These are phyloP conservation scores for Coregonus ussuriensis DNA, from an alignment of 2,797 vertebrate species.

Conservation along the genomic window DNA sequence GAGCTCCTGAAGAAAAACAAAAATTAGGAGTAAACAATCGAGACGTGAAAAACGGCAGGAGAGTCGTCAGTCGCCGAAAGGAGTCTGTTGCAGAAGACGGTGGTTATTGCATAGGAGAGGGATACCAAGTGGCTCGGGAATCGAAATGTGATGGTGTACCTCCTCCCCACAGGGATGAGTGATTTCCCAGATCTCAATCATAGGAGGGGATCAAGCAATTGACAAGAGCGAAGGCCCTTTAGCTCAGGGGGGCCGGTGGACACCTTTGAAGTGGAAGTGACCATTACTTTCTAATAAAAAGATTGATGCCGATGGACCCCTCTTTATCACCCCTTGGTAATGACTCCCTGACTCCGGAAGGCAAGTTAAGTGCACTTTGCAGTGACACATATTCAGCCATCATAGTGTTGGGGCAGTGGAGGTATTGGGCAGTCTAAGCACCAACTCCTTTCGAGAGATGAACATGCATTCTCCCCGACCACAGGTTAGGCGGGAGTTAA, in stretches of 20 bases:
- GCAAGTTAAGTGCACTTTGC: constrained; percentile 51
- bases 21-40: constrained; percentile 71
- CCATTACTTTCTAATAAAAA: constrained; percentile 71
- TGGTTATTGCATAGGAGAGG: constrained; percentile 45
- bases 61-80: constrained; percentile 36
- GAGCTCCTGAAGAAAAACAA: constrained; percentile 65
- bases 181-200: constrained; percentile 1
- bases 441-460: not conserved
- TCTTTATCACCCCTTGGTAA: constrained; percentile 54
- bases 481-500: not conserved
- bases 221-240: constrained; percentile 59
- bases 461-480: not conserved
- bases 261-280: constrained; percentile 61
- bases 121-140: constrained; percentile 45
- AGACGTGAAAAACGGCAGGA: constrained; percentile 44
- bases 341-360: constrained; percentile 39
- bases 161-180: constrained; percentile 1
- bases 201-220: constrained; percentile 43
- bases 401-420: not conserved
- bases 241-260: constrained; percentile 44
- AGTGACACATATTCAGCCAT: constrained; percentile 39
- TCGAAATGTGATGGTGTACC: constrained; percentile 41
- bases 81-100: constrained; percentile 27
- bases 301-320: constrained; percentile 56
- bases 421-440: not conserved